phyloP scores from a whole-genome alignment of 2,113 vertebrate genomes.

The Rhabdornis inornatus region DNA sequence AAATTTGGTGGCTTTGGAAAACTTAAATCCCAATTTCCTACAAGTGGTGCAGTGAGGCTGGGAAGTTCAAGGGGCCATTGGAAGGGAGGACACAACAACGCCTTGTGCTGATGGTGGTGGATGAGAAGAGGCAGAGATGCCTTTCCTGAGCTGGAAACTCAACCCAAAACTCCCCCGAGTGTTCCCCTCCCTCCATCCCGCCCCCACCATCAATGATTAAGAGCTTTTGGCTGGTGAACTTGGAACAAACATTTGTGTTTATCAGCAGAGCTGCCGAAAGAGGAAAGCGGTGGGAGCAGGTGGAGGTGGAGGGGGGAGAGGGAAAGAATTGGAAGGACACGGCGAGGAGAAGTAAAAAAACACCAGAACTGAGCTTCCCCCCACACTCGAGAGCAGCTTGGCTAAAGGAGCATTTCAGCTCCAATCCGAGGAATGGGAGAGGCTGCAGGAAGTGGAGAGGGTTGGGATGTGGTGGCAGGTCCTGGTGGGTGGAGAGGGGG shows the following conservation, averaged over 20 bases:
- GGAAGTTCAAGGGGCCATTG: no score
- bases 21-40: not conserved
- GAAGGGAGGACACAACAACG: not conserved
- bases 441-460: not conserved
- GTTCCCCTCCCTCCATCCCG: not conserved
- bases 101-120: not conserved
- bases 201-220: not conserved
- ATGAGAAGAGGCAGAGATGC: not conserved
- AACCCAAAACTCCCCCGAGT: not conserved
- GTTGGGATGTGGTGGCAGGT: not conserved
- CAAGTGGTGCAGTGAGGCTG: not conserved
- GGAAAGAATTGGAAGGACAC: not conserved
- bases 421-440: not conserved
- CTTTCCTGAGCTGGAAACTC: not conserved
- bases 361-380: not conserved
- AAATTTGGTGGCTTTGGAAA: not conserved
- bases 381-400: not conserved
- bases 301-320: not conserved
- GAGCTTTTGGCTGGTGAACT: slow-evolving; percentile 2
- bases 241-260: not conserved
- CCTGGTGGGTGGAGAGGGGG: not conserved
- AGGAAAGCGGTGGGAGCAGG: slow-evolving; percentile 35
- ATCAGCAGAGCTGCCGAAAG: slow-evolving; percentile 5
- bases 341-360: not conserved
- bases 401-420: not conserved